A percentile compares a stretch with the other conserved stretches of the same genome.
These are phyloP conservation scores for Macrobrachium nipponense DNA, from an alignment of 1,140 invertebrate genomes.

Conservation along the genomic window DNA sequence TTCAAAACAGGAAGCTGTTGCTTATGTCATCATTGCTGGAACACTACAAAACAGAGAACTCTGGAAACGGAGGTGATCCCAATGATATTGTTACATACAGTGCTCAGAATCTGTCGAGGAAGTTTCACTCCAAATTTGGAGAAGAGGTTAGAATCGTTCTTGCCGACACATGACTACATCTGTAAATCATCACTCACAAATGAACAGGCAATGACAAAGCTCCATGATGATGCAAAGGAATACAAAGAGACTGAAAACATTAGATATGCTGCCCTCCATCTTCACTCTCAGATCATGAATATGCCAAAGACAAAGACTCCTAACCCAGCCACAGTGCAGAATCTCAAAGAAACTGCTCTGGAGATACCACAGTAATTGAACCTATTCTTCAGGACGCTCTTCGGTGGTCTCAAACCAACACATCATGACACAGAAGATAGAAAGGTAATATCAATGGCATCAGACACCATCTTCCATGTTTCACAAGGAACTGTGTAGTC, in stretches of 20 bases:
- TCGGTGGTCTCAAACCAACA: slow-evolving; percentile 2
- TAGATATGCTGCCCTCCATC: slow-evolving; percentile 19
- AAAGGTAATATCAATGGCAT: slow-evolving; percentile 20
- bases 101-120: slow-evolving; percentile 12
- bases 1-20: neutral
- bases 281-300: slow-evolving; percentile 18
- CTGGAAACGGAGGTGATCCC: slow-evolving; percentile 17
- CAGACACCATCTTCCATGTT: slow-evolving; percentile 4
- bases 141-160: slow-evolving; percentile 25
- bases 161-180: neutral
- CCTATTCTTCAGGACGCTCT: neutral
- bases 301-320: slow-evolving; percentile 25
- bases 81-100: slow-evolving; percentile 8
- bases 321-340: slow-evolving; percentile 24
- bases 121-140: slow-evolving; percentile 13
- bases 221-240: slow-evolving; percentile 21
- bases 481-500: slow-evolving; percentile 17
- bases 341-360: slow-evolving; percentile 4
- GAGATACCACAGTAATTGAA: slow-evolving; percentile 26
- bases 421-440: neutral
- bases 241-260: slow-evolving; percentile 23
- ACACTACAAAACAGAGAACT: slow-evolving; percentile 10
- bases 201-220: slow-evolving; percentile 13
- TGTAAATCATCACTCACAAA: neutral
- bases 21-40: slow-evolving; percentile 26